Evolutionary conservation across 2,113 vertebrate genomes (phyloP), one percentile per base, ranked within the genome.

Genomic region (Hemicordylus capensis): DNA sequence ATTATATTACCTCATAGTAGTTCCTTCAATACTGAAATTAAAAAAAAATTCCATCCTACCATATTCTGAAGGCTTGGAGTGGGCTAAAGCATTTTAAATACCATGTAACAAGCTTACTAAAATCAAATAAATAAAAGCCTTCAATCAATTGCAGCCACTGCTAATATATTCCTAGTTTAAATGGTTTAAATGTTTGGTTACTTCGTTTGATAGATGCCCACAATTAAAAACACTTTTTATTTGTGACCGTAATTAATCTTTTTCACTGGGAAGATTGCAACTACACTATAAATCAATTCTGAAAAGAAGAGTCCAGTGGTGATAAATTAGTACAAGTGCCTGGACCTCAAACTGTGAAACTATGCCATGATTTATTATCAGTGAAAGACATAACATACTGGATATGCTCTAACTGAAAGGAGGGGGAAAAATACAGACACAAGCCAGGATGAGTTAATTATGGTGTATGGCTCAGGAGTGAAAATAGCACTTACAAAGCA

Each of bases 221-320:
- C 58, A 37, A 31, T n/a, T 77, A 84, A 85, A 76, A 54, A 59
- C 73, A 89, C 85, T 14, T 0, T 34, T 58, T 6, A 19, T 51
- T 39, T 75, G 66, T 86, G 85, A 84, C 80, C 54, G 69, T 88
- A 87, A 93, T 4, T 31, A 66, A 84, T 81, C 77, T 81, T 87
- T 58, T 63, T 61, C n/a, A 34, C 58, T 76, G 4, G 4, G 58
- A 86, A 86, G 61, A 82, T 77, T 80, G 42, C 58, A 42, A 48
- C 58, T 80, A 63, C 17, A 5, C 58, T 48, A 67, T 87, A 64
- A 77, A 89, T 91, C 80, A 88, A 42, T 61, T 83, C 46, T 11
- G 14, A 84, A 79, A 81, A 61, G 66, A 42, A 85, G 44, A 77
- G 54, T n/a, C 24, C 31, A 2, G 58, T 31, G n/a, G 54, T 91